phyloP scores from a whole-genome alignment of 2,113 vertebrate genomes.

The Rhabdornis inornatus region DNA sequence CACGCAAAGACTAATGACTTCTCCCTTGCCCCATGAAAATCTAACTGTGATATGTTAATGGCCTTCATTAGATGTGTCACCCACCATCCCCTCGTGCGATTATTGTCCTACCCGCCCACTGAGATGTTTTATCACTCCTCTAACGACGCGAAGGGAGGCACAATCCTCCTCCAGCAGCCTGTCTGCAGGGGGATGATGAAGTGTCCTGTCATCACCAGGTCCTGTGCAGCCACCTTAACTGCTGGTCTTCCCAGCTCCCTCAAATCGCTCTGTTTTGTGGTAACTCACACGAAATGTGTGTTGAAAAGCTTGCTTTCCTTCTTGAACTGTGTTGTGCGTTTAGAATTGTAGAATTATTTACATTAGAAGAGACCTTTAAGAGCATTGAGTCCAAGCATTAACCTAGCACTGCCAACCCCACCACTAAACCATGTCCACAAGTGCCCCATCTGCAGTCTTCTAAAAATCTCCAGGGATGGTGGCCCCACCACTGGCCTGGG shows the following conservation, averaged over 20 bases:
- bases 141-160: not conserved
- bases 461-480: not conserved
- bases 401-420: not conserved
- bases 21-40: not conserved
- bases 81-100: not conserved
- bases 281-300: not conserved
- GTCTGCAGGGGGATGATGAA: not conserved
- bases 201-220: not conserved
- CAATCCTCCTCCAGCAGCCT: not conserved
- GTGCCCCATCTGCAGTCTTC: not conserved
- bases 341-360: not conserved
- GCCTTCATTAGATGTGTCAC: slow-evolving; percentile 21
- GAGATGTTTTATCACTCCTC: not conserved
- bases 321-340: not conserved
- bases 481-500: too few relatives aligned
- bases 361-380: not conserved
- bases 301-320: not conserved
- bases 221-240: not conserved
- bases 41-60: not conserved
- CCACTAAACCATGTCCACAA: not conserved
- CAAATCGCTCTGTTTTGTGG: not conserved
- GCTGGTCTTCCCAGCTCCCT: not conserved
- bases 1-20: not conserved
- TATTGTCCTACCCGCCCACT: not conserved
- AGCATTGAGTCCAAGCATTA: not conserved